Percentiles rank a stretch among this genome's conserved stretches.
Conservation (phyloP, 2,888 invertebrate species). For the Hydroisotoma schaefferi region DNA sequence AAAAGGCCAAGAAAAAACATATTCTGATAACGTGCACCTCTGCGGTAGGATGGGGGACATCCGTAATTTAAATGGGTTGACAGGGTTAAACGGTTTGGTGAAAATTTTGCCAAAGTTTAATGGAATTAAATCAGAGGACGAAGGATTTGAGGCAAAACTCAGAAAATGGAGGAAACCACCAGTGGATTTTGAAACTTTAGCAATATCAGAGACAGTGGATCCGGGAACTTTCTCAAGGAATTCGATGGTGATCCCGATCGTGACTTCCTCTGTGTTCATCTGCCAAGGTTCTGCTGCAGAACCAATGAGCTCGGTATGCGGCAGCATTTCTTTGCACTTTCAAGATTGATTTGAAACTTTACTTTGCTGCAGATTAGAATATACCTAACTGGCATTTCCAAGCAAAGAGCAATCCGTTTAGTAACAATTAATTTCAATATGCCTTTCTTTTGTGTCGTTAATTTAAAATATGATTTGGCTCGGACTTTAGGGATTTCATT, state of each 20-base stretch:
- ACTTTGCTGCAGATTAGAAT: too few species aligned
- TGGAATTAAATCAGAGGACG: background rate
- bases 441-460: too few species aligned
- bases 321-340: background rate
- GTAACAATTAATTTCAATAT: background rate
- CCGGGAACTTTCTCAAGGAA: slow-evolving; percentile 43
- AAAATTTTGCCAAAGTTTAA: background rate
- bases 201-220: slow-evolving; percentile 40
- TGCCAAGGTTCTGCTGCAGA: slow-evolving; percentile 40
- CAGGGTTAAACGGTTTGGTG: background rate
- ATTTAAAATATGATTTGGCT: too few species aligned
- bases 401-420: background rate
- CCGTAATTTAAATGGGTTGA: background rate
- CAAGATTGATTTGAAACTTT: background rate
- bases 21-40: too few species aligned
- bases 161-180: slow-evolving; percentile 41
- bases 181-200: slow-evolving; percentile 44
- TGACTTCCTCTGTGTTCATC: slow-evolving; percentile 45
- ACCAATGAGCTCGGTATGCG: slow-evolving; percentile 26
- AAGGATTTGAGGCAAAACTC: slow-evolving; percentile 34
- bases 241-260: slow-evolving; percentile 42
- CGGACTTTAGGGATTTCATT: slow-evolving; percentile 72
- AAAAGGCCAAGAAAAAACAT: too few species aligned
- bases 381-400: background rate
- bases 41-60: background rate